Base-by-base conservation (phyloP, 2,888 invertebrate genomes). In the Ennomos erosarius region DNA sequence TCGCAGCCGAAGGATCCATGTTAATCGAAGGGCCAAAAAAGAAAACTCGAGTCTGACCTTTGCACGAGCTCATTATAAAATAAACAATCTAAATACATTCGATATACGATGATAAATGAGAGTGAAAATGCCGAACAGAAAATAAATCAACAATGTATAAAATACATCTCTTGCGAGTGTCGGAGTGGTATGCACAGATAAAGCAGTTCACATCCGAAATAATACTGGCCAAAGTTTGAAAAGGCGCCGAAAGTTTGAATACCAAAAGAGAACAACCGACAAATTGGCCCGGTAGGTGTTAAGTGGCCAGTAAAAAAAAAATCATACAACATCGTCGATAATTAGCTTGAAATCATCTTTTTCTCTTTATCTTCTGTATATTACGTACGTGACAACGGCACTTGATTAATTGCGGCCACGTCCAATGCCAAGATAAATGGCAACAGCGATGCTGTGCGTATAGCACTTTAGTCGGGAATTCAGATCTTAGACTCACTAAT, bases 341-440 rank as follows among this genome's bases (percentile, higher is more conserved):
- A 90, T 90, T 90, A 90, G 89, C 85, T 79, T 78, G 81, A 85
- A 88, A 89, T 89, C 87, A 88, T 89, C 84, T 84, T 88, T 86
- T 89, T 85, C 84, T 84, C 84, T 86, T 87, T 89, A 87, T 82
- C 85, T 78, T 71, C 75, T 71, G 79, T 82, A 84, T 87, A 83
- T 82, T 83, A 82, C 79, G 79, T 79, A 86, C 84, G 85, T 88
- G 90, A 90, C 90, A 90, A 86, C 87, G 84, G 79, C 80, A 70
- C 79, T 88, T 90, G 90, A 90, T 90, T 90, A 90, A 90, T 90
- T 88, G 88, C 89, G 79, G 78, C 81, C 77, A 80, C 82, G 85
- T 85, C 84, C 82, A 83, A 82, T 80, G 79, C 76, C 75, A 85
- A 89, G 90, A 90, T 90, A 89, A 88, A 90, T 88, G 86, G 82